Percentiles rank a stretch among this genome's conserved stretches.
Conservation (phyloP, 2,113 vertebrate genomes). For the Cyprinodon variegatus region DNA sequence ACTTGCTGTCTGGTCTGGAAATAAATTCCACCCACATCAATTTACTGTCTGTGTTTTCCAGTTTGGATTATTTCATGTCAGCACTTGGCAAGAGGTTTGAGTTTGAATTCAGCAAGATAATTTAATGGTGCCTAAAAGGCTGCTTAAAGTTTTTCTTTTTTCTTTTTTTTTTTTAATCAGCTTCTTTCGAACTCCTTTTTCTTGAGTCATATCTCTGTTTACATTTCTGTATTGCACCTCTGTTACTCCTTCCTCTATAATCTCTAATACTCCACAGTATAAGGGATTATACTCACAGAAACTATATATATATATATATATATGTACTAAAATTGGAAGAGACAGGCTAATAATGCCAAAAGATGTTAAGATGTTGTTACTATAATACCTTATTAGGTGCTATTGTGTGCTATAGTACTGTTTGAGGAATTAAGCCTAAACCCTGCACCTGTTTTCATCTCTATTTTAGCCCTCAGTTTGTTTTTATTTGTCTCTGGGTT, state of each 20-base stretch:
- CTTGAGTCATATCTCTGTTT: not conserved
- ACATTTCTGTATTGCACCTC: not conserved
- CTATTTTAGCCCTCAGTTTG: too few relatives aligned
- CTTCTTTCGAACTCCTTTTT: not conserved
- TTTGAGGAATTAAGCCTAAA: too few relatives aligned
- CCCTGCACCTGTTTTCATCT: too few relatives aligned
- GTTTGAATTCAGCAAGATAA: conserved; percentile 8
- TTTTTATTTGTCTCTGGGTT: too few relatives aligned
- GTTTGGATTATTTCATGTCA: conserved; percentile 12
- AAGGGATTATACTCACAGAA: not conserved
- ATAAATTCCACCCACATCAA: conserved; percentile 41
- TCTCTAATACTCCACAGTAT: not conserved
- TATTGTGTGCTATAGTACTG: too few relatives aligned
- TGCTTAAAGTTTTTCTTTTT: not conserved
- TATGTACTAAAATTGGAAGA: not conserved
- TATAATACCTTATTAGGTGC: too few relatives aligned
- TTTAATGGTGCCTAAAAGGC: conserved; percentile 8
- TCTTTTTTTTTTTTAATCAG: not conserved
- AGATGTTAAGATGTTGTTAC: too few relatives aligned
- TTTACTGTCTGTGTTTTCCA: conserved; percentile 19
- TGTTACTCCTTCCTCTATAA: not conserved
- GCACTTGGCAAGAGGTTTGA: conserved; percentile 18
- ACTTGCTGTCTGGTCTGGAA: conserved; percentile 47
- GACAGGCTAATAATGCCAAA: not conserved
- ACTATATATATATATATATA: not conserved